Base-by-base conservation (phyloP, 2,888 invertebrate species). In the Oxystoma pomonae region DNA sequence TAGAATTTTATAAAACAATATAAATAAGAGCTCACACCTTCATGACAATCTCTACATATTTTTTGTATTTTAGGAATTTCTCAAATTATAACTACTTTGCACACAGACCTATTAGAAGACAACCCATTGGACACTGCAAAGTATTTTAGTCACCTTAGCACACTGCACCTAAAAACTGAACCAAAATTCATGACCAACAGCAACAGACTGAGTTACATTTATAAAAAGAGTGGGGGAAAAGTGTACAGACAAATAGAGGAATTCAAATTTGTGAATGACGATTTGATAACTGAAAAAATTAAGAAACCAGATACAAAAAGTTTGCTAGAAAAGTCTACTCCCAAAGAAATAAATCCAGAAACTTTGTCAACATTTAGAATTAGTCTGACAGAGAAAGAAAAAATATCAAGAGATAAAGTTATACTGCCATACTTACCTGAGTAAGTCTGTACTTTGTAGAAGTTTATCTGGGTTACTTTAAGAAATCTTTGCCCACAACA, bases 341-440 rank as follows among this genome's bases (percentile, higher is more conserved):
- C 65, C 76, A 63, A 80, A 74, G 68, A 75, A 74, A 60, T 71
- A 9, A 69, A 71, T 67, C 72, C 83, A 70, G 72, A 83, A 78
- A 73, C 80, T 75, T 75, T 87, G 3, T 80, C 87, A 0, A 88
- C 88, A 61, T 89, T 89, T 73, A 88, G 85, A 78, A 85, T 89
- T 70, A 85, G 85, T 72, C 80, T 88, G 0, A 85, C 84, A 62
- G 86, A 87, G 66, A 80, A 81, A 61, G 88, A 88, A 60, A 85
- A 85, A 69, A 78, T 85, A 69, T 85, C 86, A 12, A 85, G 75
- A 50, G 71, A 73, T 58, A 68, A 70, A 57, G 63, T 89, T 50
- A 81, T 86, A 64, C 78, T 89, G 61, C 89, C 89, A 0, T 89
- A 88, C 72, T 74, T 82, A 61, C 78, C 77, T 59, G 80, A 77